Conservation (phyloP, 2,888 invertebrate species). For the Beris chalybata region DNA sequence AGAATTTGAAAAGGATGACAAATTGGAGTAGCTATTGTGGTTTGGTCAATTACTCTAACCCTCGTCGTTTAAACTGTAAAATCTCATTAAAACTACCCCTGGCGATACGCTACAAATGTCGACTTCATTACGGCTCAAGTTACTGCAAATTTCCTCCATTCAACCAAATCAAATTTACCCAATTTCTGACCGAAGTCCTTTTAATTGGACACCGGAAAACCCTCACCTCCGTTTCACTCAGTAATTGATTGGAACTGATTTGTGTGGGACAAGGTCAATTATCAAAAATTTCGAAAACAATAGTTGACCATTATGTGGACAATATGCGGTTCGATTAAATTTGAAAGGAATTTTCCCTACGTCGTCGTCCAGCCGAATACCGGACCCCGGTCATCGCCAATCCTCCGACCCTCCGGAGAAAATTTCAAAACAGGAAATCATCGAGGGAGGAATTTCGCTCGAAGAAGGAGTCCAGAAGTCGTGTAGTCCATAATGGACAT, state of each 20-base stretch:
- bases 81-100: too few species aligned
- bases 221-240: background rate
- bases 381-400: slow-evolving; percentile 3
- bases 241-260: slow-evolving; percentile 37
- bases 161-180: too few species aligned
- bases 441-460: slow-evolving; percentile 17
- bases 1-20: too few species aligned
- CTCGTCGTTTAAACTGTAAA: too few species aligned
- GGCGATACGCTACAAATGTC: too few species aligned
- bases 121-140: too few species aligned
- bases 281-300: slow-evolving; percentile 37
- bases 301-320: slow-evolving; percentile 34
- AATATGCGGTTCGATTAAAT: slow-evolving; percentile 22
- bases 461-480: background rate
- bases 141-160: too few species aligned
- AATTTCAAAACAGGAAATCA: slow-evolving; percentile 22
- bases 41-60: too few species aligned
- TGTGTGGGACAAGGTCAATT: slow-evolving; percentile 35
- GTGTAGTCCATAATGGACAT: slow-evolving; percentile 22
- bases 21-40: too few species aligned
- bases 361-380: background rate
- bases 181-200: too few species aligned
- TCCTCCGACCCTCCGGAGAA: slow-evolving; percentile 9
- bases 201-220: too few species aligned
- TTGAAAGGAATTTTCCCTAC: background rate